Conservation (phyloP, 1,140 invertebrate genomes). For the Nixonia krombeini region DNA sequence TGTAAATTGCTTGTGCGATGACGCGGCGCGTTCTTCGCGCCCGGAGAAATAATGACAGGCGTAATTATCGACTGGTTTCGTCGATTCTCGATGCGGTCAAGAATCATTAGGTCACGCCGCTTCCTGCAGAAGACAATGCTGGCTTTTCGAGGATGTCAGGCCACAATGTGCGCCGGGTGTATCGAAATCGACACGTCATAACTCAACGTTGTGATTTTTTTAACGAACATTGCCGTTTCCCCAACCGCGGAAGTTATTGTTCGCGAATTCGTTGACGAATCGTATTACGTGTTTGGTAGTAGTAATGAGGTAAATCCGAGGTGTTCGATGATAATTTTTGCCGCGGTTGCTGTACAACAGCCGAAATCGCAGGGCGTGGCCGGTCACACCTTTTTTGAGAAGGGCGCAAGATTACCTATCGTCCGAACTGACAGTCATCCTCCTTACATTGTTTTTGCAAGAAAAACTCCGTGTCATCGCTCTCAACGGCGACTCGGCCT, state of each 20-base stretch:
- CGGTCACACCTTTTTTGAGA: constrained; percentile 64
- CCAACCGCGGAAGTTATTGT: too few species aligned
- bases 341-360: constrained; percentile 32
- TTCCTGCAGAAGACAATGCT: constrained; percentile 54
- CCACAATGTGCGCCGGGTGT: too few species aligned
- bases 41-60: constrained; percentile 57
- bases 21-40: constrained; percentile 52
- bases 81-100: constrained; percentile 45
- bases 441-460: constrained; percentile 67
- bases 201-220: too few species aligned
- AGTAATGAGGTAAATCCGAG: too few species aligned
- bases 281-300: too few species aligned
- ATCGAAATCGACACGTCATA: too few species aligned
- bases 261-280: too few species aligned
- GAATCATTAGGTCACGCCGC: constrained; percentile 43
- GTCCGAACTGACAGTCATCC: constrained; percentile 57
- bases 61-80: constrained; percentile 60
- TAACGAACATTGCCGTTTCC: too few species aligned
- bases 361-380: constrained; percentile 54
- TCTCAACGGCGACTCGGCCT: constrained; percentile 7
- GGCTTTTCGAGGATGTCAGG: constrained; percentile 47
- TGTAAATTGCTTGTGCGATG: constrained; percentile 63
- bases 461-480: constrained; percentile 62
- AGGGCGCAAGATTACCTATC: constrained; percentile 54
- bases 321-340: too few species aligned